Evolutionary conservation across 92 coral and sea anemone genomes (phyloP), one percentile per base, ranked within the genome.

Genomic region (Zoanthus solanderi): DNA sequence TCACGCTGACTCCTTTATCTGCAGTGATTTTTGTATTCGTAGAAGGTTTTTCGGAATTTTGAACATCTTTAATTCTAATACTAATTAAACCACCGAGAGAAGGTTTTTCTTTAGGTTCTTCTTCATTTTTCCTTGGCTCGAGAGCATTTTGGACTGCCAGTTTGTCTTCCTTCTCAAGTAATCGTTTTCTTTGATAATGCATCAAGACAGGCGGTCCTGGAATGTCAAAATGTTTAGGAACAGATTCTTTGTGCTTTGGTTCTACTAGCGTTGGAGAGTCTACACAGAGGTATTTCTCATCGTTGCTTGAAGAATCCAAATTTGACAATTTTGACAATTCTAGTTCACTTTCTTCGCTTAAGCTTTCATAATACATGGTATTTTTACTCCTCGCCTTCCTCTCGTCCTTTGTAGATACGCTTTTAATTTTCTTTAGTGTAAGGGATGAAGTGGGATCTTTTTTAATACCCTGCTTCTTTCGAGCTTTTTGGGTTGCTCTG

Each of bases 261-360:
- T n/a, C 18, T 73, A 45, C 44, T 29, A 89, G 84, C 47, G 29
- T 83, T 10, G 92, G 87, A 78, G 71, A 80, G 16, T 91, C 93
- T 37, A 78, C 89, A 42, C 90, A 78, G 50, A 87, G 87, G 69
- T 95, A 95, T 72, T 86, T 74, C 74, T 95, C 89, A 46, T 95
- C 98, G 67, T 95, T 96, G 14, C 89, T 92, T 18, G 94, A 89
- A 76, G 87, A 74, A 17, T 90, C 85, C 1, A 89, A 89, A 54
- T 91, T 96, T 42, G 96, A 94, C 30, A 97, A 89, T 44, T 93
- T 94, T 7, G 99, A 97, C 69, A 97, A 65, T 50, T 93, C 95
- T 12, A 97, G 84, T 12, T 97, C 98, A 48, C 98, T 95, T 57
- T 97, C 99, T 57, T 90, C 95, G 75, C 97, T 95, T 66, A 97